phyloP scores from a whole-genome alignment of 2,888 invertebrate species.

The Sarcophaga caerulescens region DNA sequence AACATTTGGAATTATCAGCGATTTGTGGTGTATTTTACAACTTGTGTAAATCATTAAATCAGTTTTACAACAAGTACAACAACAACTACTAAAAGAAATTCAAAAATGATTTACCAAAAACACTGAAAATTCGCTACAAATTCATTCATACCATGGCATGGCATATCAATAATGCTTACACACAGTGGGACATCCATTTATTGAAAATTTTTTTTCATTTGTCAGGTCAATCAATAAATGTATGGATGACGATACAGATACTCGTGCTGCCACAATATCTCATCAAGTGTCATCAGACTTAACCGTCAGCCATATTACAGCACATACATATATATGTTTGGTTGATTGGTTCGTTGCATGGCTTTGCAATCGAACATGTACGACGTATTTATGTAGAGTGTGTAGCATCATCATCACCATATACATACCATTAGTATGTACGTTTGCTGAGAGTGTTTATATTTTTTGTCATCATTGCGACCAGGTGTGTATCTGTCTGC shows the following conservation, averaged over 20 bases:
- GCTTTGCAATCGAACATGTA: neutral
- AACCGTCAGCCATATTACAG: constrained; percentile 25
- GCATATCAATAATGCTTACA: constrained; percentile 14
- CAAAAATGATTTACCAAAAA: neutral
- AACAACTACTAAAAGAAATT: neutral
- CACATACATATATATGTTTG: neutral
- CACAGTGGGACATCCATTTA: constrained; percentile 42
- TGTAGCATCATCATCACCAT: constrained; percentile 8
- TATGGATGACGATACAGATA: neutral
- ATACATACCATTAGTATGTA: no score
- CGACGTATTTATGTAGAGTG: neutral
- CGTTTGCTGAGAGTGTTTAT: neutral
- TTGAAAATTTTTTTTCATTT: no score
- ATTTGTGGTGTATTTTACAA: constrained; percentile 28
- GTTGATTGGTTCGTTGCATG: neutral
- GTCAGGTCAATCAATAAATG: no score
- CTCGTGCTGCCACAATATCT: constrained; percentile 21
- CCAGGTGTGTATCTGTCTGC: constrained; percentile 39
- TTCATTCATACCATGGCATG: constrained; percentile 29
- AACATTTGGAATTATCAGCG: constrained; percentile 31
- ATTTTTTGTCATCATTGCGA: neutral
- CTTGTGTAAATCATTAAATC: constrained; percentile 24
- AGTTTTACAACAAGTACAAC: neutral
- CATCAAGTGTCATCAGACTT: constrained; percentile 50
- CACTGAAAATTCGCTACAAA: neutral